Evolutionary conservation across 2,888 invertebrate genomes (phyloP).

Genomic region (Exocentrus adspersus): DNA sequence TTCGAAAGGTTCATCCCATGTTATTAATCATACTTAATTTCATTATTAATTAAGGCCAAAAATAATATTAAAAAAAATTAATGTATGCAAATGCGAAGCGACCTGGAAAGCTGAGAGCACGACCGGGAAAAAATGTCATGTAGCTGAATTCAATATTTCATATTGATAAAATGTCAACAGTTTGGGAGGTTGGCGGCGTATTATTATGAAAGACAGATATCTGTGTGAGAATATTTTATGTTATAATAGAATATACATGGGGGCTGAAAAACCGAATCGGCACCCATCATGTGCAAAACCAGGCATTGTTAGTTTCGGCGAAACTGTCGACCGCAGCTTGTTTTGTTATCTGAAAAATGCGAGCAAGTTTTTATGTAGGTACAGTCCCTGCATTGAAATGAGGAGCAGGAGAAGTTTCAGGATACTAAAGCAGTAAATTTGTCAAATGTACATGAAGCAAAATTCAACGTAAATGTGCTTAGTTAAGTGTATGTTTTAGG

Average conservation of each 20-base stretch:
- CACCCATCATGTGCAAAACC: conserved; percentile 20
- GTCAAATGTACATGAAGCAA: too few species aligned
- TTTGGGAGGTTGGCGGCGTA: conserved; percentile 3
- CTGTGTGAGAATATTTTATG: conserved; percentile 15
- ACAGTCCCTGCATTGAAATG: too few species aligned
- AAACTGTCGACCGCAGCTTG: not conserved
- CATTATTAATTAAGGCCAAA: too few species aligned
- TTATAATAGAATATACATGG: conserved; percentile 18
- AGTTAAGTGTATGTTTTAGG: too few species aligned
- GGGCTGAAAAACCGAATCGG: not conserved
- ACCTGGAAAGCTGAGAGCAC: not conserved
- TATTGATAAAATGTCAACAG: conserved; percentile 19
- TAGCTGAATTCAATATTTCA: conserved; percentile 14
- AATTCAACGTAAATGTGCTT: too few species aligned
- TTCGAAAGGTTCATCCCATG: too few species aligned
- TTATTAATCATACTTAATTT: too few species aligned
- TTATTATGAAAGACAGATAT: conserved; percentile 17
- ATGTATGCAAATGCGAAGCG: not conserved
- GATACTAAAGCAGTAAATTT: too few species aligned
- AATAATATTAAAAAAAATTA: not conserved
- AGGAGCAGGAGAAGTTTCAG: too few species aligned
- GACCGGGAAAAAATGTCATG: not conserved
- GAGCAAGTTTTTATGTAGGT: not conserved
- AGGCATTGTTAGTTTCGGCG: conserved; percentile 16
- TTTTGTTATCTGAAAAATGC: not conserved